These are phyloP conservation scores for Harmothoe impar DNA, from an alignment of 2,888 invertebrate species.

Conservation along the genomic window DNA sequence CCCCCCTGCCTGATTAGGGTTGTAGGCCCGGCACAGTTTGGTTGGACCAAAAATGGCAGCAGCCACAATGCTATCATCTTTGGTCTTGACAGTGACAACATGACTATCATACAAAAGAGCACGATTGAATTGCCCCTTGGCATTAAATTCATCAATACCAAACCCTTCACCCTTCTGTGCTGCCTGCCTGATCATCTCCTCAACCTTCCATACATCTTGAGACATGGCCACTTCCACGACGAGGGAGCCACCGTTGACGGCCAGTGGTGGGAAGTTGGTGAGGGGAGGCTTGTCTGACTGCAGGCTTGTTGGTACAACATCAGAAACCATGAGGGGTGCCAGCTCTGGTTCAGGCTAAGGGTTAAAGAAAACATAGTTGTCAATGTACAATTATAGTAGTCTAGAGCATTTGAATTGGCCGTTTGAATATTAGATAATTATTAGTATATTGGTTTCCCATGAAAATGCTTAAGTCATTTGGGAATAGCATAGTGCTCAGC, in stretches of 20 bases:
- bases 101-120: slow-evolving; percentile 23
- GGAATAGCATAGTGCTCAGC: no score
- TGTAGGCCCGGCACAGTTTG: slow-evolving; percentile 32
- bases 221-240: neutral
- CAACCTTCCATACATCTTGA: slow-evolving; percentile 52
- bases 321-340: neutral
- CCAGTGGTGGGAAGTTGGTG: neutral
- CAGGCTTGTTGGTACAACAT: neutral
- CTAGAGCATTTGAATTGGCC: no score
- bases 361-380: no score
- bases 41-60: slow-evolving; percentile 44
- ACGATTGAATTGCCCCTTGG: slow-evolving; percentile 54
- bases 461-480: no score
- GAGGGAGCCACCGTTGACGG: slow-evolving; percentile 1
- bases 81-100: slow-evolving; percentile 44
- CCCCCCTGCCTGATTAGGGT: neutral
- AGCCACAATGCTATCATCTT: slow-evolving; percentile 35
- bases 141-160: slow-evolving; percentile 58
- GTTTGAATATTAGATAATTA: no score
- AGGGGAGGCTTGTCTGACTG: slow-evolving; percentile 14
- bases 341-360: slow-evolving; percentile 11
- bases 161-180: slow-evolving; percentile 57
- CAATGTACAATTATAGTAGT: no score
- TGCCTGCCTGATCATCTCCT: slow-evolving; percentile 37
- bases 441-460: no score